A percentile compares a stretch with the other conserved stretches of the same genome.
These are phyloP conservation scores for Halichoeres trimaculatus DNA, from an alignment of 2,113 vertebrate species.

Conservation along the genomic window DNA sequence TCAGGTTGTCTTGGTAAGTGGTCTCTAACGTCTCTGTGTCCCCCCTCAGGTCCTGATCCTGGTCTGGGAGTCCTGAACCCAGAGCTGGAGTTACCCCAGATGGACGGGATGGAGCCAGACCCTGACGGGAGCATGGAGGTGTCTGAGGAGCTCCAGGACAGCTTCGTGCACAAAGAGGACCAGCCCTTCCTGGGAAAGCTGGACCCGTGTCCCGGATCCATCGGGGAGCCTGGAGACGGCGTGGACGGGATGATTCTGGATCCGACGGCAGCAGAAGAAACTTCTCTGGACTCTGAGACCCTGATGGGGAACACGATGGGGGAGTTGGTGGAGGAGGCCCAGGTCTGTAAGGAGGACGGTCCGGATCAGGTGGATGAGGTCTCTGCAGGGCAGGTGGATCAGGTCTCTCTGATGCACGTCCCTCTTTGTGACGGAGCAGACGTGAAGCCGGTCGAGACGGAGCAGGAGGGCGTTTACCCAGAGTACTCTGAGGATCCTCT, in stretches of 20 bases:
- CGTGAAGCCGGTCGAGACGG: constrained; percentile 31
- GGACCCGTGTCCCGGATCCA: constrained; percentile 47
- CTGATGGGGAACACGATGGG: constrained; percentile 28
- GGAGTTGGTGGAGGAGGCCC: constrained; percentile 26
- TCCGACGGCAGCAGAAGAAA: constrained; percentile 50
- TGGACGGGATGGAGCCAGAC: constrained; percentile 38
- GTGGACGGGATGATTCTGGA: constrained; percentile 66
- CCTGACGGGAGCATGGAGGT: constrained; percentile 51
- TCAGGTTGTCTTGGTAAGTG: no score
- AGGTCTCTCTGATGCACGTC: constrained; percentile 13
- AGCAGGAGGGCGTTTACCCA: constrained; percentile 56
- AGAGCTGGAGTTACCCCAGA: constrained; percentile 30
- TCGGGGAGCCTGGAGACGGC: constrained; percentile 55
- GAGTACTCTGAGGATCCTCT: constrained; percentile 43
- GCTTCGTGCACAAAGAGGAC: neutral
- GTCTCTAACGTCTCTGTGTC: neutral
- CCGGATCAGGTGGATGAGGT: constrained; percentile 65
- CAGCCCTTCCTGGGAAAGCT: constrained; percentile 56
- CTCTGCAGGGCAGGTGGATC: constrained; percentile 38
- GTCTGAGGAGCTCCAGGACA: constrained; percentile 3
- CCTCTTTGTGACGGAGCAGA: constrained; percentile 11
- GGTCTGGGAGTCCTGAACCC: constrained; percentile 43
- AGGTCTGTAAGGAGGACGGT: constrained; percentile 1
- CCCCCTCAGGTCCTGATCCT: constrained; percentile 19
- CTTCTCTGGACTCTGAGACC: constrained; percentile 33